Evolutionary conservation across 2,888 invertebrate species (phyloP).

Genomic region (Spilarctia lutea): DNA sequence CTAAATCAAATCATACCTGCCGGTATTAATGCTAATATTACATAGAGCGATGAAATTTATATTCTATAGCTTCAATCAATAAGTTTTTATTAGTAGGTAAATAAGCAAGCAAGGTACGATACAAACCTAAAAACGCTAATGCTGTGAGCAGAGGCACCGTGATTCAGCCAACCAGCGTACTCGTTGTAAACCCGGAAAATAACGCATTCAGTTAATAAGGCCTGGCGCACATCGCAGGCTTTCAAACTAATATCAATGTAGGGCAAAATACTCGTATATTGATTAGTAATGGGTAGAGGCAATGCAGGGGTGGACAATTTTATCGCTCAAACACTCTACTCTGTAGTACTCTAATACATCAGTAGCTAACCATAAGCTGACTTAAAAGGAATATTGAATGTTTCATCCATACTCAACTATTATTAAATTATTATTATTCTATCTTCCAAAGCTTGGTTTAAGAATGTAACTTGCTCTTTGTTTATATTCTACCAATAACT

Average conservation of each 20-base stretch:
- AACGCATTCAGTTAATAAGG: constrained; percentile 77
- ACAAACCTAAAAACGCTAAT: constrained; percentile 85
- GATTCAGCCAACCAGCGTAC: constrained; percentile 74
- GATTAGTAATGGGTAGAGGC: constrained; percentile 35
- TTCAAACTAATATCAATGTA: constrained; percentile 31
- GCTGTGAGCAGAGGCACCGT: constrained; percentile 84
- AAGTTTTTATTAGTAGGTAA: constrained; percentile 34
- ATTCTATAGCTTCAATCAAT: background rate
- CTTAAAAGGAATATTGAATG: too few species aligned
- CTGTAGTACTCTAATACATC: background rate
- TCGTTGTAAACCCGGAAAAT: constrained; percentile 79
- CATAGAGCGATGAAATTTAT: background rate
- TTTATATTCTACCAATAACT: too few species aligned
- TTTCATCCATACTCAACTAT: too few species aligned
- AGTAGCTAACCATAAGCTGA: too few species aligned
- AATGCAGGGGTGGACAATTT: constrained; percentile 31
- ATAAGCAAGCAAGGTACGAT: constrained; percentile 71
- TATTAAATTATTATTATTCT: too few species aligned
- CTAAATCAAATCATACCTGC: background rate
- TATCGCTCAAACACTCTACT: background rate
- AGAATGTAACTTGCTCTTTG: too few species aligned
- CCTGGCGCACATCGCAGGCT: constrained; percentile 56
- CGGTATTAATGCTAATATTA: background rate
- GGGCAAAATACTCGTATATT: constrained; percentile 15
- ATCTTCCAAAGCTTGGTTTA: too few species aligned